Evolutionary conservation across 2,888 invertebrate genomes (phyloP).

Genomic region (Diabrotica balteata): DNA sequence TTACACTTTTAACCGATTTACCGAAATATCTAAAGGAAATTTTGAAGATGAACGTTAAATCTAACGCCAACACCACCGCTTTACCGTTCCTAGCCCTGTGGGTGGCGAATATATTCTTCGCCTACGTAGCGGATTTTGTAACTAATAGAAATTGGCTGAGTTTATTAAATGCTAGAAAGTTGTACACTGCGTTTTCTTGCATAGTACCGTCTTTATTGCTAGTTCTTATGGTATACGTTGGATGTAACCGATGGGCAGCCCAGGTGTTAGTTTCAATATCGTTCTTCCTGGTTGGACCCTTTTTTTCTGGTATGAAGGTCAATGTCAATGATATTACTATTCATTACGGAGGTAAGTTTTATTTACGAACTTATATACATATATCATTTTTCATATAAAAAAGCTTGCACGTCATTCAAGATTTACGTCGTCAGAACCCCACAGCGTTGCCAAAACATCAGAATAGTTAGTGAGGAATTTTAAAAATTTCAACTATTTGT

Average conservation of each 20-base stretch:
- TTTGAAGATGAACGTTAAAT: constrained; percentile 67
- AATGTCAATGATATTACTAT: constrained; percentile 32
- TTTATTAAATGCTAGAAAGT: constrained; percentile 64
- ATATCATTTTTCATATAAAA: too few relatives aligned
- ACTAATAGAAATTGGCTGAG: constrained; percentile 65
- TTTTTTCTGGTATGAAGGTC: constrained; percentile 33
- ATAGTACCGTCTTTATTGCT: constrained; percentile 17
- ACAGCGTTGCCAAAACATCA: too few relatives aligned
- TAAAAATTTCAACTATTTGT: too few relatives aligned
- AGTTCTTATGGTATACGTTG: constrained; percentile 18
- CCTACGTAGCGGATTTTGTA: constrained; percentile 70
- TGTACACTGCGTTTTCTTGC: constrained; percentile 20
- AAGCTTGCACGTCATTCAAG: too few relatives aligned
- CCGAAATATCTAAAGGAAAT: constrained; percentile 72
- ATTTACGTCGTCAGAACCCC: too few relatives aligned
- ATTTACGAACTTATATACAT: neutral
- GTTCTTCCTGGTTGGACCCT: constrained; percentile 23
- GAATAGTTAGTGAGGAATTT: too few relatives aligned
- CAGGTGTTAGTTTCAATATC: constrained; percentile 5
- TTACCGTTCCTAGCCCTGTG: constrained; percentile 68
- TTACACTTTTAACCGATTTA: constrained; percentile 70
- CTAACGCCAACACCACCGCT: constrained; percentile 67
- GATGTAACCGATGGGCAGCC: constrained; percentile 22
- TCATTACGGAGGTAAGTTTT: constrained; percentile 18
- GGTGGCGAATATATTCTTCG: constrained; percentile 66